Conservation (phyloP, 2,888 invertebrate genomes). For the Chrysolina oricalcia region DNA sequence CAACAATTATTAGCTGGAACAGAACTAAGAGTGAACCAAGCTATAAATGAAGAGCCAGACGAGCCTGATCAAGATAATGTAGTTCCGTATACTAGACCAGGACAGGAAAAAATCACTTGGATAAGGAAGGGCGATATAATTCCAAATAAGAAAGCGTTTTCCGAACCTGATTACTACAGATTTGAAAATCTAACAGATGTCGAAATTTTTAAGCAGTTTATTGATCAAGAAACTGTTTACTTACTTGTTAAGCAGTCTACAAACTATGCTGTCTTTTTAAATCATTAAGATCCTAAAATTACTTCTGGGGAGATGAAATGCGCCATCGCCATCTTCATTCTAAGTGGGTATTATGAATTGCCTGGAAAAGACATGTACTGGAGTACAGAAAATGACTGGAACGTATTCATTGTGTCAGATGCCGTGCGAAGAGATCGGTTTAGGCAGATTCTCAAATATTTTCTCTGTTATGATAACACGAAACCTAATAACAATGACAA, state of each 20-base stretch:
- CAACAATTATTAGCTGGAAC: conserved; percentile 26
- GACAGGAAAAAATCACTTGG: conserved; percentile 26
- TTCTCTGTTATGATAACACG: conserved; percentile 25
- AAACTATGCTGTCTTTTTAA: no score
- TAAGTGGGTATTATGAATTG: no score
- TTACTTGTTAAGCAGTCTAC: conserved; percentile 29
- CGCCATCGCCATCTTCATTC: no score
- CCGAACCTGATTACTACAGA: conserved; percentile 16
- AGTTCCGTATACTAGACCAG: conserved; percentile 22
- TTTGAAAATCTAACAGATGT: conserved; percentile 14
- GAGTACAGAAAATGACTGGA: conserved; percentile 31
- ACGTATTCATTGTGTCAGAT: conserved; percentile 28
- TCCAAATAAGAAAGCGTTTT: conserved; percentile 11
- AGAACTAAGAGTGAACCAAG: neutral
- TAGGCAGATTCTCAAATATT: no score
- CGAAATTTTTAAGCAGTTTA: conserved; percentile 29
- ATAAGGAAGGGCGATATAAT: neutral
- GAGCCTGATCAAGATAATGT: conserved; percentile 20
- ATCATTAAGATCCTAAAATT: no score
- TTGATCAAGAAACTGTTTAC: conserved; percentile 32
- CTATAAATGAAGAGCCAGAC: conserved; percentile 16
- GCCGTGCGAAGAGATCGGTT: conserved; percentile 12
- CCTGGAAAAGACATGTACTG: conserved; percentile 29
- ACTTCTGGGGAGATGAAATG: no score
- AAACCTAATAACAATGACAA: conserved; percentile 32